phyloP scores from a whole-genome alignment of 2,888 invertebrate genomes.

The Drosophila pseudotakahashii region DNA sequence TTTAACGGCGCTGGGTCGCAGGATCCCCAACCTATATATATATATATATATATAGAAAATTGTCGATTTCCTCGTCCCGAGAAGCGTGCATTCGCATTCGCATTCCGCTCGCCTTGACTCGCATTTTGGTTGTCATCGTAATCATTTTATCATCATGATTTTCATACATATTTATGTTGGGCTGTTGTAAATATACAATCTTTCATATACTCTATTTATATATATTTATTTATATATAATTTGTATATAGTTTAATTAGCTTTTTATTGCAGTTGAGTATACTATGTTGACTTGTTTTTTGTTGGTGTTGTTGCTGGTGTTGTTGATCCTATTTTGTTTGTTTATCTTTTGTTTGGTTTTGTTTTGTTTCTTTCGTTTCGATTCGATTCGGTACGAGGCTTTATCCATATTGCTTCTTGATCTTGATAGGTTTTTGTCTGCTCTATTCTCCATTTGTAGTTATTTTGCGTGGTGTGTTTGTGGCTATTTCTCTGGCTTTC shows the following conservation, averaged over 20 bases:
- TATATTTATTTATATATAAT: slow-evolving; percentile 48
- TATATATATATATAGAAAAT: slow-evolving; percentile 13
- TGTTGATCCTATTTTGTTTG: slow-evolving; percentile 34
- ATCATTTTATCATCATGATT: slow-evolving; percentile 42
- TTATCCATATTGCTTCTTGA: slow-evolving; percentile 68
- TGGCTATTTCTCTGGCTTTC: slow-evolving; percentile 25
- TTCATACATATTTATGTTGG: slow-evolving; percentile 12
- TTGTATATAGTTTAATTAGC: slow-evolving; percentile 68
- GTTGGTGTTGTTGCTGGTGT: slow-evolving; percentile 14
- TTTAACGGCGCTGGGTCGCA: background rate
- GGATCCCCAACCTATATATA: slow-evolving; percentile 2
- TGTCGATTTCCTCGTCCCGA: slow-evolving; percentile 13
- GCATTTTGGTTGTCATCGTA: slow-evolving; percentile 38
- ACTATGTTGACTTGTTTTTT: slow-evolving; percentile 69
- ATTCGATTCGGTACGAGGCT: slow-evolving; percentile 58
- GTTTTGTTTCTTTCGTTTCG: slow-evolving; percentile 14
- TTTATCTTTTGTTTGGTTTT: slow-evolving; percentile 14
- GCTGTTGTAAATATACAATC: slow-evolving; percentile 70
- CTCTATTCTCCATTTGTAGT: slow-evolving; percentile 32
- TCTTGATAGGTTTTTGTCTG: slow-evolving; percentile 28
- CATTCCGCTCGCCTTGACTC: slow-evolving; percentile 36
- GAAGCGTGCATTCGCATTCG: slow-evolving; percentile 3
- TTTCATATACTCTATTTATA: slow-evolving; percentile 59
- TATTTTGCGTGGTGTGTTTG: slow-evolving; percentile 12
- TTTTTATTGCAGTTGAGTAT: slow-evolving; percentile 74